These are phyloP conservation scores for Caenorhabditis uteleia DNA, from an alignment of 2,888 invertebrate genomes.

Conservation along the genomic window DNA sequence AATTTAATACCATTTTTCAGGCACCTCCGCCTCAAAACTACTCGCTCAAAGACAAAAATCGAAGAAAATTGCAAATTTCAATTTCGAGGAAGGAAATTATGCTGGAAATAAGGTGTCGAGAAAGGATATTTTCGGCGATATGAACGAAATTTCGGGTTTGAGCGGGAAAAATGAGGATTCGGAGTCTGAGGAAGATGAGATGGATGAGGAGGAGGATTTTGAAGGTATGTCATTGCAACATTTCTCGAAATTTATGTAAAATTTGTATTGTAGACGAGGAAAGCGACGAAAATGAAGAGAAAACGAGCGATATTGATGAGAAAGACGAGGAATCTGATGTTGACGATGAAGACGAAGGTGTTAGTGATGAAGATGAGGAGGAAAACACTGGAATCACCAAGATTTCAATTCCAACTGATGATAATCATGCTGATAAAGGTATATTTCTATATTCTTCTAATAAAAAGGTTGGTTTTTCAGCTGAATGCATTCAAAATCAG, in stretches of 20 bases:
- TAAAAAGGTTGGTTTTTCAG: conserved; percentile 26
- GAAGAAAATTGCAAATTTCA: conserved; percentile 1
- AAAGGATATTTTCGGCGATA: conserved; percentile 41
- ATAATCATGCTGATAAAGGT: background rate
- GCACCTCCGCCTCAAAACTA: conserved; percentile 5
- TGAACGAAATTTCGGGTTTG: conserved; percentile 24
- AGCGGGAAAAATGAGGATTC: conserved; percentile 11
- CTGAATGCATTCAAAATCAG: conserved; percentile 49
- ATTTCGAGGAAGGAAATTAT: conserved; percentile 37
- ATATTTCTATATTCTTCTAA: background rate
- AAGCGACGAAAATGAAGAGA: conserved; percentile 18
- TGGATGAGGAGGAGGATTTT: conserved; percentile 7
- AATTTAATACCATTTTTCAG: conserved; percentile 3
- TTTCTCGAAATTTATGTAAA: no score
- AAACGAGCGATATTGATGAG: conserved; percentile 15
- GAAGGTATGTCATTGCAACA: no score
- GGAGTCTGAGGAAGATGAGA: conserved; percentile 7
- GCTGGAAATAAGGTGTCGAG: conserved; percentile 35
- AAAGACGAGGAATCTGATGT: conserved; percentile 13
- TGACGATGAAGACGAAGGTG: conserved; percentile 4
- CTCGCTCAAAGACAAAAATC: background rate
- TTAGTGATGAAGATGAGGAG: background rate
- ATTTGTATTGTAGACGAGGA: conserved; percentile 8
- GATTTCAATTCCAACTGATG: conserved; percentile 1
- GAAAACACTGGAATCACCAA: background rate